phyloP scores from a whole-genome alignment of 2,113 vertebrate species.

The Suncus etruscus region DNA sequence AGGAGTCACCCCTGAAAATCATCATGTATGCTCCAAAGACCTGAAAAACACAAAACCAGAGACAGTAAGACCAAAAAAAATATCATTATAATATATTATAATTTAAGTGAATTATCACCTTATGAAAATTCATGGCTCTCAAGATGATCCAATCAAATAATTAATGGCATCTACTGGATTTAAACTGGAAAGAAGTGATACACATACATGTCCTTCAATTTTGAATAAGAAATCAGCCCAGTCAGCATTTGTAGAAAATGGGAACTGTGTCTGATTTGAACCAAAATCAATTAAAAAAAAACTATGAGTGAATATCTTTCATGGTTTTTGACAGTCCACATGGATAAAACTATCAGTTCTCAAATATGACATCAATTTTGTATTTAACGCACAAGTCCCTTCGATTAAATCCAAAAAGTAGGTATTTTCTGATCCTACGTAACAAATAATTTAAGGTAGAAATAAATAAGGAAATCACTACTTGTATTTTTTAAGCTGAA shows the following conservation, averaged over 20 bases:
- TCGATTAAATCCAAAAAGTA: not conserved
- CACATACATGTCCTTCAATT: not conserved
- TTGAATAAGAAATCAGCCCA: not conserved
- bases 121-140: not conserved
- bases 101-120: not conserved
- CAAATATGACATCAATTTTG: not conserved
- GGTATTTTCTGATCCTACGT: not conserved
- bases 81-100: not conserved
- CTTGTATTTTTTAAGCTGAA: not conserved
- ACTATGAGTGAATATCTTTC: not conserved
- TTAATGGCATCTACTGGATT: not conserved
- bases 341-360: not conserved
- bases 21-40: too few relatives aligned
- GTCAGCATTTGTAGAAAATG: not conserved
- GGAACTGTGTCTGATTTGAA: not conserved
- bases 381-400: not conserved
- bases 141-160: not conserved
- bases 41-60: not conserved
- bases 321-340: not conserved
- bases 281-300: not conserved
- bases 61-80: not conserved
- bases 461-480: not conserved
- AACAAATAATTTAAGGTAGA: not conserved
- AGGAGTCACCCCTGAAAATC: too few relatives aligned
- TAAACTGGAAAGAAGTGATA: not conserved